Percentiles rank a stretch among this genome's conserved stretches.
Conservation (phyloP, 2,888 invertebrate species). For the Argyresthia goedartella region DNA sequence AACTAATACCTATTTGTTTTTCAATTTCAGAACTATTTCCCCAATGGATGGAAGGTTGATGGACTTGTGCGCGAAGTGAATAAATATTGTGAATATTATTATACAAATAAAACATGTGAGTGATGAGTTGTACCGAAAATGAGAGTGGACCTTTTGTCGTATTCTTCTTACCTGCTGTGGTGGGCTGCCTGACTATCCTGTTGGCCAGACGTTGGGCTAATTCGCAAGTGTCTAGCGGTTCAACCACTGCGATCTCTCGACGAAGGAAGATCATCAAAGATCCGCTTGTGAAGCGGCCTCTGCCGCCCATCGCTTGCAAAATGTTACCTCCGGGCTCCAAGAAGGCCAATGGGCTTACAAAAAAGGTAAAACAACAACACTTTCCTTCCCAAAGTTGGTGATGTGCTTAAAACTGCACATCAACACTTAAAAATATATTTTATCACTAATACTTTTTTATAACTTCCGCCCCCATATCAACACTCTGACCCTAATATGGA, state of each 20-base stretch:
- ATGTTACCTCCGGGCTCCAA: conserved; percentile 56
- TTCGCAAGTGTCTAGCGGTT: conserved; percentile 53
- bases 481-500: too few species aligned
- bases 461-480: too few species aligned
- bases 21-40: not conserved
- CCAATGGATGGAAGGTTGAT: not conserved
- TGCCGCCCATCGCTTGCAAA: conserved; percentile 53
- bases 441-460: too few species aligned
- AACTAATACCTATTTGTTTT: too few species aligned
- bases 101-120: conserved; percentile 64
- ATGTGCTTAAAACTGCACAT: too few species aligned
- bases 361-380: conserved; percentile 37
- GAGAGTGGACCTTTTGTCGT: conserved; percentile 69
- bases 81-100: conserved; percentile 40
- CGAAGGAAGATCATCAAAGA: conserved; percentile 66
- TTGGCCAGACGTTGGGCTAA: conserved; percentile 63
- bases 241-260: conserved; percentile 60
- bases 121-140: conserved; percentile 71
- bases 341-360: conserved; percentile 39
- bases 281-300: conserved; percentile 53
- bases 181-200: conserved; percentile 65
- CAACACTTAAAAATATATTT: too few species aligned
- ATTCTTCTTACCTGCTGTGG: conserved; percentile 65
- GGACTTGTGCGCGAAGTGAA: conserved; percentile 20
- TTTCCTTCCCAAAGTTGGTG: not conserved